Evolutionary conservation across 2,888 invertebrate genomes (phyloP), one percentile per base, ranked within the genome.

Genomic region (Agriopis leucophaearia): DNA sequence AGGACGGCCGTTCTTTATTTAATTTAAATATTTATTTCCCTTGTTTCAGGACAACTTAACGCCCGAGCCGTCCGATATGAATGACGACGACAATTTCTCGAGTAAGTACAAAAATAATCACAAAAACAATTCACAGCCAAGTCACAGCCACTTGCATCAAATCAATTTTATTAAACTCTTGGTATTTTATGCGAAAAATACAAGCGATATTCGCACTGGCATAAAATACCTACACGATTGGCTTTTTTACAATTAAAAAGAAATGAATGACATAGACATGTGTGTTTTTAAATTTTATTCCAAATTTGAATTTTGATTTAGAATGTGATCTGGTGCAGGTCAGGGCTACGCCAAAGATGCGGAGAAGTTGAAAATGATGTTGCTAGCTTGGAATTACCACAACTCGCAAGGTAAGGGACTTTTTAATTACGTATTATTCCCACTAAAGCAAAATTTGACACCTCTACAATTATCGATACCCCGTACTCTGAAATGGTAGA

Each of bases 341-440:
- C 92, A 93, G 85, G 92, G 85, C 90, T 87, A 88, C 94, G 95
- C 96, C 95, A 97, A 97, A 95, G 97, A 97, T 90, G 96, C 96
- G 83, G 97, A 97, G 95, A 97, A 97, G 95, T 95, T 97, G 94
- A 97, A 97, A 95, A 95, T 97, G 94, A 97, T 97, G 97, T 95
- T 97, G 92, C 95, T 97, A 88, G 97, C 97, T 87, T 97, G 97
- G 97, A 97, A 97, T 95, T 97, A 97, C 94, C 96, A 97, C 94
- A 96, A 96, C 94, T 97, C 97, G 88, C 96, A 95, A 95, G 95
- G 95, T 74, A 73, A 84, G 80, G 80, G 27, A 42, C 18, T 1
- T 55, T 55, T 55, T 55, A 3, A 38, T 35, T 16, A 38, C 16
- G 10, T 36, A 12, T 36, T 36, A n/a, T n/a, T 4, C 5, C 38